Base-by-base conservation (phyloP, 2,113 vertebrate genomes). In the Nestor notabilis region DNA sequence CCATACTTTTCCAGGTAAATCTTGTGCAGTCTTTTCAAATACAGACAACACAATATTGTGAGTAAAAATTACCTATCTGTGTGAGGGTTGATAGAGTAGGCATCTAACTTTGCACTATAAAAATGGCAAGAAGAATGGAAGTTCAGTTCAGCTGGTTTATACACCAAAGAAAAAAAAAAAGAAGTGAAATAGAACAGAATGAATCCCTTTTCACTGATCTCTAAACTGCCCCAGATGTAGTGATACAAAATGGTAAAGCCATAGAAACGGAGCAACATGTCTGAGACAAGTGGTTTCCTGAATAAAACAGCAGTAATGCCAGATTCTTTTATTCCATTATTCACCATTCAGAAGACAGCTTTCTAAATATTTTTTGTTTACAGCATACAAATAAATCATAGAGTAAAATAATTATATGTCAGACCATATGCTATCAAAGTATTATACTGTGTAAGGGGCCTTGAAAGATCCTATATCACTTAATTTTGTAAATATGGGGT, bases 361-460 rank as follows among this genome's bases (percentile, higher is more conserved):
- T 94, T 77, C 69, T 61, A 92, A 96, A 79, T 71, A 69, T 84
- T 91, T 95, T 87, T 52, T 28, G 17, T 89, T 89, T 81, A 41
- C 28, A 70, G 37, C 33, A 63, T 91, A 49, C 17, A 76, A 92
- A 95, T 89, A 94, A 89, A 87, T 82, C 52, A 43, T 31, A 56
- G 8, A 60, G 8, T 74, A 78, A 90, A 87, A 84, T 92, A 90
- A 94, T 84, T 92, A 35, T 84, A 64, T 44, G 47, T 93, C 89
- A 95, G 46, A 83, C 63, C 74, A 75, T 71, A 88, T 94, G 44
- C 55, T 88, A 35, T 90, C 43, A 52, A 88, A 81, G 31, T 90
- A 63, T 80, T 96, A 58, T 68, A 56, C 65, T 77, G 11, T 21
- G 2, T 66, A 44, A 50, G 33, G 27, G 27, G 33, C 63, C 35